These are phyloP conservation scores for Microcebus griseorufus DNA, from an alignment of 2,113 vertebrate genomes.

Conservation along the genomic window DNA sequence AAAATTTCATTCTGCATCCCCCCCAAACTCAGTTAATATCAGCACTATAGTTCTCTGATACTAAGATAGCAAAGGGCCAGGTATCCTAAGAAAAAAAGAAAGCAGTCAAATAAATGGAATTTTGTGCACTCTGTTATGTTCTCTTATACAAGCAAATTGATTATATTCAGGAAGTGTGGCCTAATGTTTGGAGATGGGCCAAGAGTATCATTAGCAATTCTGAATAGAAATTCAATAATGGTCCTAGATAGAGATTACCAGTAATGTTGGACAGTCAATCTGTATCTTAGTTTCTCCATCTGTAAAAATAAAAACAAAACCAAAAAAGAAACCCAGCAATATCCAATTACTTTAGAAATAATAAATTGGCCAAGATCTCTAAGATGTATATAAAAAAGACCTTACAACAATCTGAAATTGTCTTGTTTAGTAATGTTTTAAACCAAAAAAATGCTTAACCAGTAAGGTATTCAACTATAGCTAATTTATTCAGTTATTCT, in stretches of 20 bases:
- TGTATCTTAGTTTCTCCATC: constrained; percentile 27
- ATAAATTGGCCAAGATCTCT: neutral
- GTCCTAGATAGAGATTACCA: neutral
- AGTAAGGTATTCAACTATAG: neutral
- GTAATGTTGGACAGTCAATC: neutral
- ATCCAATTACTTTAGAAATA: constrained; percentile 6
- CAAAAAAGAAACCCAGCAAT: neutral
- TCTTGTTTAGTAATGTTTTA: constrained; percentile 2
- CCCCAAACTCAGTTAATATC: neutral
- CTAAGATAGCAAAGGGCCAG: neutral
- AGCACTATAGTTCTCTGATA: neutral
- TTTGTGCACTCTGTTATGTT: neutral
- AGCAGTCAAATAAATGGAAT: neutral
- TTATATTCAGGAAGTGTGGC: constrained; percentile 26
- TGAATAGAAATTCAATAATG: constrained; percentile 42
- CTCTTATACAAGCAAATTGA: neutral
- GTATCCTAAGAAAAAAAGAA: neutral
- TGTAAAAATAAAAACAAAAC: neutral
- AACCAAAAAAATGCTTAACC: neutral
- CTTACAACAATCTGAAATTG: neutral
- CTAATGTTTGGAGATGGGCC: neutral
- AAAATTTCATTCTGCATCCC: neutral
- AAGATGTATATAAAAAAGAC: neutral
- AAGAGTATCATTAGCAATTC: constrained; percentile 31
- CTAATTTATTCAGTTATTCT: neutral